A percentile compares a stretch with the other conserved stretches of the same genome.
These are phyloP conservation scores for Smittia aterrima DNA, from an alignment of 2,888 invertebrate species.

Conservation along the genomic window DNA sequence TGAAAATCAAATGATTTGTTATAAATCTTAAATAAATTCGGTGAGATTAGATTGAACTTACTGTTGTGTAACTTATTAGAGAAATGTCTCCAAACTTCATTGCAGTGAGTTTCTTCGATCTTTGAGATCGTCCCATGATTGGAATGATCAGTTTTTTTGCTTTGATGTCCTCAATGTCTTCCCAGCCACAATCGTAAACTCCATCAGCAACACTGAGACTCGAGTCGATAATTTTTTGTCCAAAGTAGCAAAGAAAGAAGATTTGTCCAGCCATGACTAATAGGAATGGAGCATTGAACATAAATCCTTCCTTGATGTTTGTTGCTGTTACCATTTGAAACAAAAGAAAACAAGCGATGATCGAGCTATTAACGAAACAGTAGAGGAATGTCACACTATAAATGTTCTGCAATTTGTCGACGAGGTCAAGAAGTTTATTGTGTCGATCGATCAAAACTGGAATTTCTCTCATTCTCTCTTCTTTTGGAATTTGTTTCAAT, in stretches of 20 bases:
- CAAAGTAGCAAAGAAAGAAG: neutral
- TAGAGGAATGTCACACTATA: neutral
- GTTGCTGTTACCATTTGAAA: neutral
- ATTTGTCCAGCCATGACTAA: neutral
- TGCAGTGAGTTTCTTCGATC: neutral
- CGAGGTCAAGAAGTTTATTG: neutral
- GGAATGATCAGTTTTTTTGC: neutral
- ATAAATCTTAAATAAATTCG: no score
- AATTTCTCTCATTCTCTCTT: neutral
- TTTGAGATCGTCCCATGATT: neutral
- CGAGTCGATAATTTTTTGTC: neutral
- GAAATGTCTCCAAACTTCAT: neutral
- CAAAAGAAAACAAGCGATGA: neutral
- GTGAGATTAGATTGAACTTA: no score
- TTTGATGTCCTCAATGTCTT: neutral
- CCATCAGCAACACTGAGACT: neutral
- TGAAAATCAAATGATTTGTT: neutral
- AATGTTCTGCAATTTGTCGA: neutral
- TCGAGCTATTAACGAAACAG: neutral
- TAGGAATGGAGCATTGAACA: neutral
- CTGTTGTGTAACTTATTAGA: neutral
- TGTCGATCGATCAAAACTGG: neutral
- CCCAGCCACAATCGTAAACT: neutral
- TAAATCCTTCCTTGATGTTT: neutral
- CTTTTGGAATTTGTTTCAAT: neutral